Conservation (phyloP, 2,797 vertebrate genomes). For the Thalassophryne amazonica region DNA sequence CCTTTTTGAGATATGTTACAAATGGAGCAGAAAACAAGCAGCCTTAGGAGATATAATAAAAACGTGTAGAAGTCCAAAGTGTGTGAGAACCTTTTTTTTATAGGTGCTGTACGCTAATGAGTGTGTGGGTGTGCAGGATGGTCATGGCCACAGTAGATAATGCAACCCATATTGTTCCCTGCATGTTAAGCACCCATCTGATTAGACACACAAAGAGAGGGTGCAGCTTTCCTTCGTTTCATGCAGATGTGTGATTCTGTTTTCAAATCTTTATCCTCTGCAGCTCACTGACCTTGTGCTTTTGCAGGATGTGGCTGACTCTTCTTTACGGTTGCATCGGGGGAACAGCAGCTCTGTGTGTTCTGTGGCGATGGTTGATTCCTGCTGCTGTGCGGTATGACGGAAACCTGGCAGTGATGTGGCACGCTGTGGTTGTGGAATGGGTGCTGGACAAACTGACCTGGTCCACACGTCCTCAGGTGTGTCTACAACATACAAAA, state of each 20-base stretch:
- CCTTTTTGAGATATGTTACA: too few species aligned
- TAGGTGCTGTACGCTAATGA: slow-evolving; percentile 2
- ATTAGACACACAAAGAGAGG: slow-evolving; percentile 66
- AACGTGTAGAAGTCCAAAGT: too few species aligned
- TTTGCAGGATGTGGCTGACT: slow-evolving; percentile 67
- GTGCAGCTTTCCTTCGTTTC: slow-evolving; percentile 42
- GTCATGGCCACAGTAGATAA: slow-evolving; percentile 16
- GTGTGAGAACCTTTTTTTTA: too few species aligned
- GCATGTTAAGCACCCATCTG: slow-evolving; percentile 78
- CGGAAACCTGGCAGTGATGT: slow-evolving; percentile 64
- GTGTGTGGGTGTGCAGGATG: slow-evolving; percentile 13
- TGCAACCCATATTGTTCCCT: slow-evolving; percentile 36
- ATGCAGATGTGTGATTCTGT: slow-evolving; percentile 26
- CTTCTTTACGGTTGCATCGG: slow-evolving; percentile 43
- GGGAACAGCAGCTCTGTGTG: slow-evolving; percentile 53
- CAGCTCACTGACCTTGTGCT: too few species aligned
- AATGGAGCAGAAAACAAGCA: too few species aligned
- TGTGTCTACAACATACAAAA: slow-evolving; percentile 12
- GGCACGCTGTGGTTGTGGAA: slow-evolving; percentile 71
- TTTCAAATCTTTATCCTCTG: too few species aligned
- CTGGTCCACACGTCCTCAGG: slow-evolving; percentile 74
- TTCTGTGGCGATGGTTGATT: slow-evolving; percentile 69
- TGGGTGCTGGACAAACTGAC: slow-evolving; percentile 62
- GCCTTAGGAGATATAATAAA: too few species aligned
- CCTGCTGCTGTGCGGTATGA: slow-evolving; percentile 62